Conservation (phyloP, 92 coral and sea anemone species). For the Heteractis magnifica region DNA sequence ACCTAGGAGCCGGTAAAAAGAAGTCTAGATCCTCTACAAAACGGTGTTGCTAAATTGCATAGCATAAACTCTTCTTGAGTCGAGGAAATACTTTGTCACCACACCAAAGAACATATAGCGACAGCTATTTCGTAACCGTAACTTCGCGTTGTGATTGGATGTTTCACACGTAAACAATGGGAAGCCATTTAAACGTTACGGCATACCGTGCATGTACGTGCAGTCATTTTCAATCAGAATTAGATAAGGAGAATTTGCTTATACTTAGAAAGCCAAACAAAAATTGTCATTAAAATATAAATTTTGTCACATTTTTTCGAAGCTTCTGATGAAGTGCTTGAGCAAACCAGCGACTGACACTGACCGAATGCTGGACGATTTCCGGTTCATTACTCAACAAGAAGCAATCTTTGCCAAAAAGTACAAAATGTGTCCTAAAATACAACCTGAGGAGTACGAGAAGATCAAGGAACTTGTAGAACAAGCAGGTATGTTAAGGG, state of each 20-base stretch:
- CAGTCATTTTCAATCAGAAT: too few relatives aligned
- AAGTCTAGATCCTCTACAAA: too few relatives aligned
- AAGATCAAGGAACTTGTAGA: background rate
- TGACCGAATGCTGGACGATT: background rate
- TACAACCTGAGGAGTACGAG: background rate
- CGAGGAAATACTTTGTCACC: too few relatives aligned
- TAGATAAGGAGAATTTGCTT: background rate
- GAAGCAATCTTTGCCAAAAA: constrained; percentile 5
- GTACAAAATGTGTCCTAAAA: background rate
- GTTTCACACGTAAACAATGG: too few relatives aligned
- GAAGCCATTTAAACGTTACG: too few relatives aligned
- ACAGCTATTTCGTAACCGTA: too few relatives aligned
- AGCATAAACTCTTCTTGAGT: too few relatives aligned
- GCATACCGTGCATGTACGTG: too few relatives aligned
- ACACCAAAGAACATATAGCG: too few relatives aligned
- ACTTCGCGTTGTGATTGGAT: too few relatives aligned
- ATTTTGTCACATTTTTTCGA: background rate
- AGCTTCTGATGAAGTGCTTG: constrained; percentile 1
- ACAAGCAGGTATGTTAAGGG: background rate
- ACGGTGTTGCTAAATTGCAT: too few relatives aligned
- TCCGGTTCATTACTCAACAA: constrained; percentile 5
- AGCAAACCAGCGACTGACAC: background rate
- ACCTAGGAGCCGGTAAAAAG: too few relatives aligned
- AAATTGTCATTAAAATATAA: background rate
- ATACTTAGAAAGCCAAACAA: background rate